Evolutionary conservation across 2,113 vertebrate species (phyloP).

Genomic region (Chloebia gouldiae): DNA sequence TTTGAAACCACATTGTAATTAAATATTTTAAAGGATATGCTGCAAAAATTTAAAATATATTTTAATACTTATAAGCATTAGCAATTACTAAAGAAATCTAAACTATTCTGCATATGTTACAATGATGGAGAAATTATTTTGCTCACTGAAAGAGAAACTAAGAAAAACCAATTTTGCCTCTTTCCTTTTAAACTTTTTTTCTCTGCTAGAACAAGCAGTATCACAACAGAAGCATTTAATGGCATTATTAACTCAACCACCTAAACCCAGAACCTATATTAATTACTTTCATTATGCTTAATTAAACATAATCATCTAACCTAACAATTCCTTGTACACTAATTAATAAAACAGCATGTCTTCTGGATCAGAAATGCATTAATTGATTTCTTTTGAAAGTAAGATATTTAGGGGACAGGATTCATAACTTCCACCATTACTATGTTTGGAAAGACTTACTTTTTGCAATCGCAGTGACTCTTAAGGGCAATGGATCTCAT

Average conservation of each 20-base stretch:
- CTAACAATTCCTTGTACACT: conserved; percentile 67
- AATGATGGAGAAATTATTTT: background rate
- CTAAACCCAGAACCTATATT: conserved; percentile 66
- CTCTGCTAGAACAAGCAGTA: conserved; percentile 7
- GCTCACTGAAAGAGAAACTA: background rate
- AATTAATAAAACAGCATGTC: conserved; percentile 73
- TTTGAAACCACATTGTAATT: background rate
- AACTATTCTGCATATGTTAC: background rate
- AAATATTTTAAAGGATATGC: background rate
- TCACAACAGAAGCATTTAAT: conserved; percentile 52
- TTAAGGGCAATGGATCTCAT: background rate
- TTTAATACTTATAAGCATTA: background rate
- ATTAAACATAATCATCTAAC: conserved; percentile 70
- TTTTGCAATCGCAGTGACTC: background rate
- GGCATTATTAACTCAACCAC: conserved; percentile 66
- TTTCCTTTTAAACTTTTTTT: conserved; percentile 10
- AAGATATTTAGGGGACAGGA: conserved; percentile 2
- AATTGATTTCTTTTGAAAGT: background rate
- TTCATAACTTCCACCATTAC: background rate
- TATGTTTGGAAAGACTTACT: background rate
- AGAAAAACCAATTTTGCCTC: background rate
- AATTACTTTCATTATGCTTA: conserved; percentile 73
- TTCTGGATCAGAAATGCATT: conserved; percentile 44
- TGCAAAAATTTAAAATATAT: background rate
- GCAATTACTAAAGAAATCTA: background rate